Base-by-base conservation (phyloP, 2,113 vertebrate genomes). In the Melanerpes formicivorus region DNA sequence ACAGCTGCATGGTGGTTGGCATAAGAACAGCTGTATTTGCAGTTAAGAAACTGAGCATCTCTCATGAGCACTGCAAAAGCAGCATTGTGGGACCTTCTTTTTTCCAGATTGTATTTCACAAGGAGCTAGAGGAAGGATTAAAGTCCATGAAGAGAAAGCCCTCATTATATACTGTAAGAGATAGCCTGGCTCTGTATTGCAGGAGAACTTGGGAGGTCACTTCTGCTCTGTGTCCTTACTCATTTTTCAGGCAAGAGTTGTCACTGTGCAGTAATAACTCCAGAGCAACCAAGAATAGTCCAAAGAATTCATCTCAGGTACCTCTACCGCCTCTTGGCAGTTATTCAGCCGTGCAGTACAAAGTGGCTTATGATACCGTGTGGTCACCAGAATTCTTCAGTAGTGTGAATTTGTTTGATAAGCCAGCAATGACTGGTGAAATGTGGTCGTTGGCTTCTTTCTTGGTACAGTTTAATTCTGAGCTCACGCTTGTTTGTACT, bases 41-140 rank as follows among this genome's bases (percentile, higher is more conserved):
- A 76, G 2, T 78, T 27, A 71, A 14, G 71, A 87, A 56, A 59
- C 44, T 3, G 21, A 73, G 83, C 14, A 0, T 83, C 75, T 88
- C 44, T 70, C 54, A 5, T 1, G 40, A 84, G 55, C 27, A 10
- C 15, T 65, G 55, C 59, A 75, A 50, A 74, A 84, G 12, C 11
- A 52, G 4, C 74, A 21, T 13, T 73, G 42, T 1, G 2, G 17
- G n/a, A 0, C 50, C 25, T 13, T 34, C 63, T 84, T 85, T 73
- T 86, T 74, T 29, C 1, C 1, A 25, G 66, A 15, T 64, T 0
- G 0, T 67, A 5, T 75, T 78, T 90, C 1, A 2, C 14, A 27
- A 64, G 34, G 50, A 65, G 13, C 13, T 64, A 52, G 27, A 56
- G 46, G 86, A 18, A 56, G 22, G 52, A 40, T 64, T 50, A 4